Evolutionary conservation across 2,888 invertebrate species (phyloP), one percentile per base, ranked within the genome.

Genomic region (Hemithea aestivaria): DNA sequence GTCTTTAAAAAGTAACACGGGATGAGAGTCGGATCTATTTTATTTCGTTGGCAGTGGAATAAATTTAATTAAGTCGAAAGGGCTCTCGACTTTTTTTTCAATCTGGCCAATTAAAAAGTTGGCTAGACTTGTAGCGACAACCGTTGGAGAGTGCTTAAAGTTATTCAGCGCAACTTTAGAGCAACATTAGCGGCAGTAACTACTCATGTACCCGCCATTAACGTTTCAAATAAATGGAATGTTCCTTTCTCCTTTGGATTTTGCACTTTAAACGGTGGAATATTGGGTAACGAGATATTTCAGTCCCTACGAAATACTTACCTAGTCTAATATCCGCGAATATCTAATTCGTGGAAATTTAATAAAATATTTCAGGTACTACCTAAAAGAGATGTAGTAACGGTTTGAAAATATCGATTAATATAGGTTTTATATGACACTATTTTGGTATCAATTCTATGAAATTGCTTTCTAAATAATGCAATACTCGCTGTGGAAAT

Each of bases 41-140:
- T 70, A 62, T 69, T 72, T 62, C 58, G 64, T 53, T 60, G 58
- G 59, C 62, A 69, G 67, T 68, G 73, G 74, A 73, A 73, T 74
- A 72, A 73, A 76, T 77, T 79, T 79, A 80, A 81, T 82, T 77
- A 80, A 77, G 66, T 67, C 62, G 50, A 68, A 76, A 74, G 70
- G 72, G 64, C 69, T 61, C 74, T 78, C 66, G 66, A 73, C 56
- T 73, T 74, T 75, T 76, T 75, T 78, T 78, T 73, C 73, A 75
- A 75, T 79, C 72, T 61, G 65, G 80, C 79, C 80, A 82, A 79
- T 81, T 81, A 81, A 81, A 81, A 82, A 78, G 77, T 80, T 78
- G 66, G 65, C 53, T 71, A 62, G 70, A 62, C 66, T 73, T 66
- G 67, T 68, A 66, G 68, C 75, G 72, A 75, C 79, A 77, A 73